phyloP scores from a whole-genome alignment of 2,888 invertebrate genomes.

The Tenthredo scrophulariae region DNA sequence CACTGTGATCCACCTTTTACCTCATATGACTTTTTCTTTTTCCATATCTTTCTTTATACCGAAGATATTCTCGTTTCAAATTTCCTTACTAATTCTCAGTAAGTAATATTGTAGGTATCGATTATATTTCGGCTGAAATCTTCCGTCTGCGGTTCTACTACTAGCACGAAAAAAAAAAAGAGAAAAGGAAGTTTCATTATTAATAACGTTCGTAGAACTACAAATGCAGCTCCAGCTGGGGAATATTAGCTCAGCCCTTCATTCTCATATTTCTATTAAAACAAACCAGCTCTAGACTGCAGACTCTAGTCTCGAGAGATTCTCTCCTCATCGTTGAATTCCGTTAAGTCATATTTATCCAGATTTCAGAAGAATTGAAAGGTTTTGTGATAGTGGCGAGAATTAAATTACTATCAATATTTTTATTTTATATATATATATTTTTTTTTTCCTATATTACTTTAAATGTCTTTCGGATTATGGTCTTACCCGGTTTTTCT shows the following conservation, averaged over 20 bases:
- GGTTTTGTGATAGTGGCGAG: neutral
- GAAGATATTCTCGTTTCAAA: neutral
- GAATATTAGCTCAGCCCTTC: conserved; percentile 16
- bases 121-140: neutral
- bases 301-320: neutral
- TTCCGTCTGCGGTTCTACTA: neutral
- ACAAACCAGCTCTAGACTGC: neutral
- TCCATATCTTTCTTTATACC: neutral
- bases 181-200: neutral
- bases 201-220: neutral
- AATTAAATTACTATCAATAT: neutral
- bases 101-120: neutral
- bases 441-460: no score
- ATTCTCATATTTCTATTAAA: conserved; percentile 32
- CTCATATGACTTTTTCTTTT: neutral
- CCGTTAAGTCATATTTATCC: neutral
- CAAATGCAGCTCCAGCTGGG: conserved; percentile 6
- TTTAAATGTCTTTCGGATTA: neutral
- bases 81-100: neutral
- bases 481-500: neutral
- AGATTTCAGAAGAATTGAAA: conserved; percentile 6
- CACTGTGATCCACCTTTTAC: neutral
- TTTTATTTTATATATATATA: neutral
- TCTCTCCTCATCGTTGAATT: neutral
- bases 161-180: neutral